Evolutionary conservation across 2,113 vertebrate species (phyloP).

Genomic region (Microcebus jonahi): DNA sequence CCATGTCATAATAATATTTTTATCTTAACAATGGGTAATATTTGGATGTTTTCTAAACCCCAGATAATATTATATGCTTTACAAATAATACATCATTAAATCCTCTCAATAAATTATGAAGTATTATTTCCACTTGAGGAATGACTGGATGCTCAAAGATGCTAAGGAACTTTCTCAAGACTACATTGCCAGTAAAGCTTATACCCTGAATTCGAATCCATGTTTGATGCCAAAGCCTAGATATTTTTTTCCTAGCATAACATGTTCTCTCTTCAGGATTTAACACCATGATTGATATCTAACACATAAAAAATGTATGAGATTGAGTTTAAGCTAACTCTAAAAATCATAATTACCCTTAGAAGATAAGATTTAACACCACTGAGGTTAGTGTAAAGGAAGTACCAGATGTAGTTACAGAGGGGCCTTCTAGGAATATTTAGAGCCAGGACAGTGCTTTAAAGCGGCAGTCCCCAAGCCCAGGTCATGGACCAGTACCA

Average conservation of each 20-base stretch:
- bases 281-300: not conserved
- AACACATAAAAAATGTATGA: not conserved
- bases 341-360: not conserved
- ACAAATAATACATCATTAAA: not conserved
- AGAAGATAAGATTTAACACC: not conserved
- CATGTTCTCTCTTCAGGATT: not conserved
- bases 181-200: not conserved
- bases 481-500: too few relatives aligned
- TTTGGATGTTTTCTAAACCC: not conserved
- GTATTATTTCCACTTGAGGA: not conserved
- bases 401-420: not conserved
- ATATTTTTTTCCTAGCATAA: not conserved
- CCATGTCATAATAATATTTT: not conserved
- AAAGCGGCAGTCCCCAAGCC: too few relatives aligned
- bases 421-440: not conserved
- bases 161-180: not conserved
- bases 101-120: not conserved
- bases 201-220: not conserved
- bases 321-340: not conserved
- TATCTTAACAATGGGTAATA: not conserved
- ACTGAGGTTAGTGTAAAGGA: not conserved
- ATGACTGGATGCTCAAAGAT: not conserved
- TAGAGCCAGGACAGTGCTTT: not conserved
- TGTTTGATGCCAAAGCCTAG: not conserved
- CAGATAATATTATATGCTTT: not conserved